Evolutionary conservation across 2,113 vertebrate genomes (phyloP).

Genomic region (Dendropsophus ebraccatus): DNA sequence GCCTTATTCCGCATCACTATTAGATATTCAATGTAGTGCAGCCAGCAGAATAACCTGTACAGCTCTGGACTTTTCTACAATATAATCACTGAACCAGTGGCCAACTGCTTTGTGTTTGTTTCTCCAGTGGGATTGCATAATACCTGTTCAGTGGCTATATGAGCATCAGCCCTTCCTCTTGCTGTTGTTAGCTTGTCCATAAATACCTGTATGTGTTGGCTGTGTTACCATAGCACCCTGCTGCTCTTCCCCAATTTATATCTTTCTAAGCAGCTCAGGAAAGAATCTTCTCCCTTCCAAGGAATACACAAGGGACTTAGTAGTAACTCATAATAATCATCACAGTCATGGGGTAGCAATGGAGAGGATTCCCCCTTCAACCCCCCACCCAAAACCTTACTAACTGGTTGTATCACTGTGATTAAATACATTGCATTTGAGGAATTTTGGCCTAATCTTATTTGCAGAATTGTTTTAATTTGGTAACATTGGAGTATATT

Average conservation of each 20-base stretch:
- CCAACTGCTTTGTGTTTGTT: not conserved
- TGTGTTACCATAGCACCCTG: conserved; percentile 47
- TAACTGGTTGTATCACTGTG: no score
- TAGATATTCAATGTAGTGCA: not conserved
- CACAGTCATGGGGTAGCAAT: not conserved
- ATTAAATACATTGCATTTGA: no score
- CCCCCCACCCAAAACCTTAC: no score
- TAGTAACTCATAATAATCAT: not conserved
- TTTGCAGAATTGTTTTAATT: no score
- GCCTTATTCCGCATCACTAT: not conserved
- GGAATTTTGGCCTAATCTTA: no score
- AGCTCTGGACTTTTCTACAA: not conserved
- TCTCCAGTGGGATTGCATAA: not conserved
- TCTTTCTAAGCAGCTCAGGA: not conserved
- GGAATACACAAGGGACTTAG: not conserved
- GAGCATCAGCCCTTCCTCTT: no score
- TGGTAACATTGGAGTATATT: no score
- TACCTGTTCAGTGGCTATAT: not conserved
- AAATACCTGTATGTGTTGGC: conserved; percentile 5
- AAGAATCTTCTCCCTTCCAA: not conserved
- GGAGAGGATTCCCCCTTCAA: no score
- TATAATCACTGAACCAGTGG: not conserved
- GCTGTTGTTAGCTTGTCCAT: conserved; percentile 25
- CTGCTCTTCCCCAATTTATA: not conserved
- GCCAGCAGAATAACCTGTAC: not conserved